These are phyloP conservation scores for Melanocharis versteri DNA, from an alignment of 2,113 vertebrate genomes.

Conservation along the genomic window DNA sequence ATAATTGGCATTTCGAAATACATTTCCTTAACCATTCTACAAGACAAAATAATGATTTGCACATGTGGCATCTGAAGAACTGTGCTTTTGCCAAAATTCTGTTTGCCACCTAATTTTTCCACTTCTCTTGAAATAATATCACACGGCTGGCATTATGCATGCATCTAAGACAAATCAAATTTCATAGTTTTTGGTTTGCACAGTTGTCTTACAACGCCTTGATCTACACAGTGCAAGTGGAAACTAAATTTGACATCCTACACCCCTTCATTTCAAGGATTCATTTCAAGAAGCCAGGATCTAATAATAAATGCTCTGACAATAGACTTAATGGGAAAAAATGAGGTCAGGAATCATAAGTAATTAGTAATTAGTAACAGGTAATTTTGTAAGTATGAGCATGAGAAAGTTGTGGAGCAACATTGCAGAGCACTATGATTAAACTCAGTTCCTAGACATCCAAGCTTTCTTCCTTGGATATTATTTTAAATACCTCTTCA, in stretches of 20 bases:
- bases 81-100: conserved; percentile 9
- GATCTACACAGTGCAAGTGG: not conserved
- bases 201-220: not conserved
- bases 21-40: conserved; percentile 5
- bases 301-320: not conserved
- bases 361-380: not conserved
- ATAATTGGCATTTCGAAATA: conserved; percentile 41
- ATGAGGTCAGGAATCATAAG: not conserved
- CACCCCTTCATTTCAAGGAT: not conserved
- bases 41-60: conserved; percentile 41
- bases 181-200: not conserved
- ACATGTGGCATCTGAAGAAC: conserved; percentile 22
- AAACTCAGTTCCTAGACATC: not conserved
- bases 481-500: not conserved
- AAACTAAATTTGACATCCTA: not conserved
- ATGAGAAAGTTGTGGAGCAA: not conserved
- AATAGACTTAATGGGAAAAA: not conserved
- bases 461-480: not conserved
- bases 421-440: not conserved
- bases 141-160: not conserved
- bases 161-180: not conserved
- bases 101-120: conserved; percentile 38
- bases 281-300: not conserved
- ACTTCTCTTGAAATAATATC: not conserved
- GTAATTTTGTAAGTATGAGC: not conserved